Conservation (phyloP, 30 jellyfish, hydroid and myxozoan genomes). For the Aurelia sp. region DNA sequence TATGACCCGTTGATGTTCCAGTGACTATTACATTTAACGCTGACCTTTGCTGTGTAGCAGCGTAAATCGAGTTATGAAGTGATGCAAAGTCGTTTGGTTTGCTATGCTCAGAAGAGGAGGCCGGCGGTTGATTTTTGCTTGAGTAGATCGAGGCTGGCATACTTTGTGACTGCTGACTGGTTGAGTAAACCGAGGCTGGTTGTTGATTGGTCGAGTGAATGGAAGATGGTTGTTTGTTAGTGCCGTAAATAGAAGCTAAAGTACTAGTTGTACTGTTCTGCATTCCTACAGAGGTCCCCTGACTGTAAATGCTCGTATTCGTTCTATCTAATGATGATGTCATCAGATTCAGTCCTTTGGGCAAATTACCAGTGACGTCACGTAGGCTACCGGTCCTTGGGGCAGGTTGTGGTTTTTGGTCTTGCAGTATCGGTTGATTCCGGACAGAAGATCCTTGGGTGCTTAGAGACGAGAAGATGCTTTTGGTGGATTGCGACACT, state of each 20-base stretch:
- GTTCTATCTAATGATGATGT: constrained; percentile 37
- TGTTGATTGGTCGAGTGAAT: too few relatives aligned
- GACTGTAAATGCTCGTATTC: constrained; percentile 21
- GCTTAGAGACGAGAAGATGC: not conserved
- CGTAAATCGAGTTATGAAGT: constrained; percentile 61
- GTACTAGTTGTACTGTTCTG: not conserved
- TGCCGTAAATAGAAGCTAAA: too few relatives aligned
- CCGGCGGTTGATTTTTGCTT: not conserved
- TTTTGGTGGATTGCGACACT: too few relatives aligned
- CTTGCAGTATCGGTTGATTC: not conserved
- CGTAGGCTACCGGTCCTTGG: constrained; percentile 53
- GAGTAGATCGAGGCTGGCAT: constrained; percentile 40
- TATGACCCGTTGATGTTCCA: constrained; percentile 13
- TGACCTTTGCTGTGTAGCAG: constrained; percentile 63
- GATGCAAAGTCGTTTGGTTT: constrained; percentile 63
- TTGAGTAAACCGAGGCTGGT: too few relatives aligned
- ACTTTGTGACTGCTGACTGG: constrained; percentile 1
- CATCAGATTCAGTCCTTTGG: constrained; percentile 27
- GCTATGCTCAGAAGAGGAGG: not conserved
- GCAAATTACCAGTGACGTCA: constrained; percentile 40
- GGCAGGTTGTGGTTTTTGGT: constrained; percentile 48
- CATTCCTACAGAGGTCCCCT: not conserved
- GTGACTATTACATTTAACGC: constrained; percentile 26
- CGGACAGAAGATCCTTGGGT: not conserved
- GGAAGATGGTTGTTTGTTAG: too few relatives aligned